phyloP scores from a whole-genome alignment of 1,140 invertebrate genomes.

The Pygmarrhopalites habei region DNA sequence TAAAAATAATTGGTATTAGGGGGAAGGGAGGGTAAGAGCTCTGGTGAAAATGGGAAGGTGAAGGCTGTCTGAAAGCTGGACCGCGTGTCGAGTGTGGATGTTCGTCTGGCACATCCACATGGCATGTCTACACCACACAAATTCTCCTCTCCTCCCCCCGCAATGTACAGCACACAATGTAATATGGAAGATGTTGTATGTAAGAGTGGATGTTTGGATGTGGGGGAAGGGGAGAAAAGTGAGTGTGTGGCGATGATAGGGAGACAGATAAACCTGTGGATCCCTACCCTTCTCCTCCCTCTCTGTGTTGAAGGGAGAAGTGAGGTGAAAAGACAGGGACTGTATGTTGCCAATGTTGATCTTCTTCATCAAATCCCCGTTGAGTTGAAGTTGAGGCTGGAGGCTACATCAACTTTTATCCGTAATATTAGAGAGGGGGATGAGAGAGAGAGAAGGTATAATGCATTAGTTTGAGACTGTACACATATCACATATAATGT shows the following conservation, averaged over 20 bases:
- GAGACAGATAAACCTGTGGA: slow-evolving; percentile 26
- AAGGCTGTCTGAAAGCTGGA: slow-evolving; percentile 15
- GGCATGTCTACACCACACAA: too few relatives aligned
- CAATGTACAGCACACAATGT: too few relatives aligned
- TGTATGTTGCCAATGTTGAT: slow-evolving; percentile 26
- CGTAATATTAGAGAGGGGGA: slow-evolving; percentile 12
- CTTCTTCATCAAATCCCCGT: slow-evolving; percentile 22
- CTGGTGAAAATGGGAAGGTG: slow-evolving; percentile 21
- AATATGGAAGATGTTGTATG: too few relatives aligned
- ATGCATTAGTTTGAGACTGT: slow-evolving; percentile 30
- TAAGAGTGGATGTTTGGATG: not conserved
- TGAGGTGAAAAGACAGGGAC: slow-evolving; percentile 27
- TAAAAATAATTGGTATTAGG: slow-evolving; percentile 29
- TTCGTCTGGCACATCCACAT: too few relatives aligned
- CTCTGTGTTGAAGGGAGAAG: slow-evolving; percentile 7
- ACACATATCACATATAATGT: too few relatives aligned
- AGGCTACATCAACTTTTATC: slow-evolving; percentile 29
- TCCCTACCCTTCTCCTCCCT: not conserved
- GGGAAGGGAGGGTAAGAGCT: slow-evolving; percentile 15
- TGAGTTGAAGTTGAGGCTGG: slow-evolving; percentile 24
- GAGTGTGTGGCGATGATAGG: slow-evolving; percentile 13
- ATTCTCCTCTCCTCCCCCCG: too few relatives aligned
- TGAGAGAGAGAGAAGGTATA: not conserved
- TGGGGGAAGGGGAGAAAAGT: slow-evolving; percentile 3
- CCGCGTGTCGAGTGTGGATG: not conserved